Percentiles rank a stretch among this genome's conserved stretches.
Evolutionary conservation across 1,140 invertebrate species (phyloP).

Genomic region (Cardiocondyla obscurior): DNA sequence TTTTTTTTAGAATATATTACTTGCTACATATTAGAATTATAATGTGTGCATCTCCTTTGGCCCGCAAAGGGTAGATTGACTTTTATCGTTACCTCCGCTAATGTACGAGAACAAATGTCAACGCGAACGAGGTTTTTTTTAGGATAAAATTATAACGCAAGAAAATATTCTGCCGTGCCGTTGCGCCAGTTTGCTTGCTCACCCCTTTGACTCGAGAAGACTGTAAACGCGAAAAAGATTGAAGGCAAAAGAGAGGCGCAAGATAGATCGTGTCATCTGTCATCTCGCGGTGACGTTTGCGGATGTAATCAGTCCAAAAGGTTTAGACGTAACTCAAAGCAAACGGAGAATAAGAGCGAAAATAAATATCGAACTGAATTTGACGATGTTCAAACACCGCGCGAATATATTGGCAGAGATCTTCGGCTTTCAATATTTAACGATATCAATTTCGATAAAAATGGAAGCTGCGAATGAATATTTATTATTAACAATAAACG

Average conservation of each 20-base stretch:
- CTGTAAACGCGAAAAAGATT: too few species aligned
- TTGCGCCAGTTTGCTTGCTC: too few species aligned
- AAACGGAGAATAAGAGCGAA: background rate
- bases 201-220: too few species aligned
- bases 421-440: background rate
- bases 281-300: background rate
- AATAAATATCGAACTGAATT: conserved; percentile 32
- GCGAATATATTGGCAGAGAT: background rate
- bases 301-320: background rate
- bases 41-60: conserved; percentile 22
- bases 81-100: background rate
- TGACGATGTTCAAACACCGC: background rate
- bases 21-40: background rate
- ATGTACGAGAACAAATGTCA: background rate
- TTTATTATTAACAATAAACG: background rate
- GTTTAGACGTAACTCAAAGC: background rate
- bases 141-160: background rate
- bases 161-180: background rate
- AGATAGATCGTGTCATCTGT: background rate
- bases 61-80: conserved; percentile 43
- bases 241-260: too few species aligned
- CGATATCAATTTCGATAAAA: background rate
- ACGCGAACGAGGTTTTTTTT: background rate
- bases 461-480: background rate
- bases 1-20: conserved; percentile 27